Conservation (phyloP, 2,113 vertebrate species). For the Gobio gobio region DNA sequence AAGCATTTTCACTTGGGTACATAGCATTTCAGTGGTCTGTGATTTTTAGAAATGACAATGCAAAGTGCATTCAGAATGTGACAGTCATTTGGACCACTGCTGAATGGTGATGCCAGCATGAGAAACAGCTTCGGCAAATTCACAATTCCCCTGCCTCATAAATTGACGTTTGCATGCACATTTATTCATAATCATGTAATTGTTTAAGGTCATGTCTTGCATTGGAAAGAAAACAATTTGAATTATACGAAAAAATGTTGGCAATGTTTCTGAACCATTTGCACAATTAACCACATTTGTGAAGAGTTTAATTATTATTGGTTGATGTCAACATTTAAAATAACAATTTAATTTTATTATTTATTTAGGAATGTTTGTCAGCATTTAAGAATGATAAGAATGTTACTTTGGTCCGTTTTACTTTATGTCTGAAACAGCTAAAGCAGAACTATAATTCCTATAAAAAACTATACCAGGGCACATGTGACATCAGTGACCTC, state of each 20-base stretch:
- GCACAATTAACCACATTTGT: neutral
- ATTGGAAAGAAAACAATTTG: neutral
- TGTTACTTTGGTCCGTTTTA: neutral
- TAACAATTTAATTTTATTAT: neutral
- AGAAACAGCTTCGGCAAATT: slow-evolving; percentile 63
- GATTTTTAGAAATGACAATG: slow-evolving; percentile 7
- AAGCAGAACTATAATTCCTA: neutral
- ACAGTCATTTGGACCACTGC: slow-evolving; percentile 8
- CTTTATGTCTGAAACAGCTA: neutral
- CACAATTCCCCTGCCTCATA: neutral
- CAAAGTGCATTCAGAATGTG: slow-evolving; percentile 5
- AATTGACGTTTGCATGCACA: slow-evolving; percentile 8
- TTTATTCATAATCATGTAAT: neutral
- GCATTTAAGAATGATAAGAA: neutral
- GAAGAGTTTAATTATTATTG: neutral
- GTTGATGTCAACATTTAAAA: neutral
- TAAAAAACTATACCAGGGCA: neutral
- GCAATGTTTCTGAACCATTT: neutral
- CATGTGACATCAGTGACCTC: slow-evolving; percentile 9
- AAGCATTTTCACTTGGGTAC: neutral
- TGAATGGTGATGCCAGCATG: slow-evolving; percentile 45
- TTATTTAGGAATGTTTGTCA: neutral
- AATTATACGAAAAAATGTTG: neutral
- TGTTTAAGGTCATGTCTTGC: neutral
- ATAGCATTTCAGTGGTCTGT: neutral